Evolutionary conservation across 2,113 vertebrate species (phyloP).

Genomic region (Mus spicilegus): DNA sequence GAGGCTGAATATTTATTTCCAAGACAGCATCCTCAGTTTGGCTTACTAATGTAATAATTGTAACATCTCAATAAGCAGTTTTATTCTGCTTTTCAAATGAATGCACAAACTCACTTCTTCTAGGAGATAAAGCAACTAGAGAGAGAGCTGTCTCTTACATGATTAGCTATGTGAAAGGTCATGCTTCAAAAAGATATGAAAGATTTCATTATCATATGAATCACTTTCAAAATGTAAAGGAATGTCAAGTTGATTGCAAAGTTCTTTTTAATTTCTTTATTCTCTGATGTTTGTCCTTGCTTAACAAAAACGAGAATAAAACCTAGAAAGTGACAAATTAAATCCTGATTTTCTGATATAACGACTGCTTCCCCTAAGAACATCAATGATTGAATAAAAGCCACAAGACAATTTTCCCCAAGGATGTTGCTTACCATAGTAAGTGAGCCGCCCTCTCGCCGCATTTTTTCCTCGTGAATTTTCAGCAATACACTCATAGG

Average conservation of each 20-base stretch:
- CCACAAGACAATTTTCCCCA: not conserved
- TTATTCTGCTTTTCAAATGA: not conserved
- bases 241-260: rapidly evolving
- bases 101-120: not conserved
- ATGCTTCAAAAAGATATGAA: not conserved
- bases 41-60: not conserved
- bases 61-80: not conserved
- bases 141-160: not conserved
- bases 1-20: not conserved
- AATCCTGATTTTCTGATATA: not conserved
- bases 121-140: not conserved
- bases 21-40: not conserved
- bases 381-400: not conserved
- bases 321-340: not conserved
- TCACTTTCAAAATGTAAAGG: not conserved
- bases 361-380: not conserved
- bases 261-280: not conserved
- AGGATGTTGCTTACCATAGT: slow-evolving; percentile 90
- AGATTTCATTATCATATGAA: not conserved
- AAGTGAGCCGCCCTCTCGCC: slow-evolving; percentile 93
- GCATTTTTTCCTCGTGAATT: slow-evolving; percentile 95
- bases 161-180: not conserved
- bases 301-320: not conserved
- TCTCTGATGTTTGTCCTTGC: not conserved
- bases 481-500: slow-evolving; percentile 95